phyloP scores from a whole-genome alignment of 2,888 invertebrate genomes.

The Torymus aiolomorphi region DNA sequence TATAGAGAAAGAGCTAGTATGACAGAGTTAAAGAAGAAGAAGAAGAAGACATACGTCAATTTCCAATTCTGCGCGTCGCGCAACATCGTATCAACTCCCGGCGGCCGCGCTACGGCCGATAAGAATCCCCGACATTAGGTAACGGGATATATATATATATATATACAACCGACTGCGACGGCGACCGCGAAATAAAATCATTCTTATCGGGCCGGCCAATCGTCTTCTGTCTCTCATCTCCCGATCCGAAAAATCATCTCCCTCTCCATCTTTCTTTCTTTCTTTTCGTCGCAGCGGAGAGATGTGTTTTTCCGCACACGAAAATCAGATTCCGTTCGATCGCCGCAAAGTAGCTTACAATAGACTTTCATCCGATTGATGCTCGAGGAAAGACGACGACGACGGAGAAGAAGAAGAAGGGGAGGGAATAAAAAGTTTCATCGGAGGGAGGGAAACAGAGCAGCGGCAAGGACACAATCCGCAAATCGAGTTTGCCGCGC shows the following conservation, averaged over 20 bases:
- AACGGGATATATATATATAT: too few species aligned
- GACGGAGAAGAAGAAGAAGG: background rate
- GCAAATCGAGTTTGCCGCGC: constrained; percentile 34
- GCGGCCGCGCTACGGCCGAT: too few species aligned
- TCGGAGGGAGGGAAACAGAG: background rate
- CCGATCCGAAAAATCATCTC: background rate
- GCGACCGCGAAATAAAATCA: constrained; percentile 10
- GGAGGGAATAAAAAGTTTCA: constrained; percentile 22
- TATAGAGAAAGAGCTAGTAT: too few species aligned
- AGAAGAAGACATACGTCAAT: too few species aligned
- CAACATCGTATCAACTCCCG: too few species aligned
- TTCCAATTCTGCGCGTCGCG: too few species aligned
- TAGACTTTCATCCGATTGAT: constrained; percentile 34
- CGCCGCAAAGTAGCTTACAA: constrained; percentile 38
- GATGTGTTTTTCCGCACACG: too few species aligned
- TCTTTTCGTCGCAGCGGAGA: constrained; percentile 1
- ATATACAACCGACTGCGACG: background rate
- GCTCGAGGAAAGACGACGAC: background rate
- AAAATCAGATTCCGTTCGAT: constrained; percentile 47
- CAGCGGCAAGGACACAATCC: background rate
- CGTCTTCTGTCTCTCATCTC: background rate
- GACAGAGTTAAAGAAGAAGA: too few species aligned
- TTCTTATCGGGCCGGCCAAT: background rate
- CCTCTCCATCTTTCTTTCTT: background rate
- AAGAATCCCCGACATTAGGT: too few species aligned